Conservation (phyloP, 2,113 vertebrate genomes). For the Halcyon malimbica region DNA sequence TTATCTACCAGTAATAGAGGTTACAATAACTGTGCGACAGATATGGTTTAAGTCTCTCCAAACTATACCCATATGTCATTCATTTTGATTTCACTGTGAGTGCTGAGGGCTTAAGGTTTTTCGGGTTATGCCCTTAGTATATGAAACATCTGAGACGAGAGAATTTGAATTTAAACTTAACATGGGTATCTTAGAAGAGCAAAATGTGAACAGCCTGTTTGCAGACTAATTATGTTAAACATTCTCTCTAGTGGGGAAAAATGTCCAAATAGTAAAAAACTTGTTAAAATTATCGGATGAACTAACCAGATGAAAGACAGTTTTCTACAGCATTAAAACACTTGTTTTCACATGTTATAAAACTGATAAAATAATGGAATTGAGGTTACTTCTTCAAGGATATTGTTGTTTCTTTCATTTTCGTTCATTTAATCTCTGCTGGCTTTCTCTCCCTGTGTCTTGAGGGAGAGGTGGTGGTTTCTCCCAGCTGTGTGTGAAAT, state of each 20-base stretch:
- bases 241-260: not conserved
- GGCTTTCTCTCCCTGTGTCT: not conserved
- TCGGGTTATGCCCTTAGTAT: not conserved
- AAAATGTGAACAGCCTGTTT: not conserved
- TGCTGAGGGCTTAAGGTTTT: not conserved
- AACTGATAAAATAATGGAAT: not conserved
- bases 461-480: not conserved
- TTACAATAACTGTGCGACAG: not conserved
- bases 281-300: constrained; percentile 37
- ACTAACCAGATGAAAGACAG: constrained; percentile 6
- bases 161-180: not conserved
- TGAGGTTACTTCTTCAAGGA: not conserved
- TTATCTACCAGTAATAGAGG: not conserved
- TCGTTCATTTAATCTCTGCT: not conserved
- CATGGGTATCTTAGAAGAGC: not conserved
- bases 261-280: not conserved
- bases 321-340: constrained; percentile 46
- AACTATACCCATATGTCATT: not conserved
- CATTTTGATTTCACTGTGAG: not conserved
- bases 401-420: not conserved
- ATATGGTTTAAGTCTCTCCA: not conserved
- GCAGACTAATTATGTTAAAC: constrained; percentile 11
- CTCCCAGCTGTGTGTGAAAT: not conserved
- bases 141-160: not conserved
- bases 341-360: constrained; percentile 41